Evolutionary conservation across 2,113 vertebrate species (phyloP), one percentile per base, ranked within the genome.

Genomic region (Onychorhynchus coronatus): DNA sequence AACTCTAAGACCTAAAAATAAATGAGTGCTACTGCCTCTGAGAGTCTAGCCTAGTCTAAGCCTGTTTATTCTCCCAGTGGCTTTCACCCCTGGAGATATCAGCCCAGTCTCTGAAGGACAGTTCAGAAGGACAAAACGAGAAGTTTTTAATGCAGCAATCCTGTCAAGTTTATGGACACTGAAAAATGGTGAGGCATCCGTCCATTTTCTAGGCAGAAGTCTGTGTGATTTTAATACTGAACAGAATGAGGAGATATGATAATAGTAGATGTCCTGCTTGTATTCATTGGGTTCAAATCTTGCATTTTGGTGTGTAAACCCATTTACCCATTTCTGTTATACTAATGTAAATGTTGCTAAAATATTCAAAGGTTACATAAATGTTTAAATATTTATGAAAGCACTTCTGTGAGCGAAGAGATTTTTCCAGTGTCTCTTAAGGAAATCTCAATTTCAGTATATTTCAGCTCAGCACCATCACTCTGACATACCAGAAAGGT

Each of bases 311-410:
- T 93, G 9, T 79, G 55, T 49, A 78, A 92, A 96, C 7, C 44
- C 67, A 77, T 67, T 83, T 77, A 9, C 33, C 15, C 47, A 52
- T 52, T 75, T 59, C 42, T 91, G 59, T 62, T 83, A 25, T 2
- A 71, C 63, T 47, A 37, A 83, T 33, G 35, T 46, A 74, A 91
- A 79, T n/a, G 67, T 46, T 77, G 63, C 50, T 80, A 67, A 94
- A 68, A 85, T 66, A 93, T 77, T 93, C 78, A 91, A 76, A 89
- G 52, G 72, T 91, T 93, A 93, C 68, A 93, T 89, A 88, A 90
- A 95, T 52, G 59, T 33, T 90, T 55, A 74, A 94, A 80, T 91
- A 95, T 90, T 80, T 80, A 88, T 85, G 82, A 80, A 85, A 74
- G 68, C 71, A 67, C 14, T 90, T 88, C 39, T 15, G 5, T 7